These are phyloP conservation scores for Ctena decussata DNA, from an alignment of 2,888 invertebrate species.

Conservation along the genomic window DNA sequence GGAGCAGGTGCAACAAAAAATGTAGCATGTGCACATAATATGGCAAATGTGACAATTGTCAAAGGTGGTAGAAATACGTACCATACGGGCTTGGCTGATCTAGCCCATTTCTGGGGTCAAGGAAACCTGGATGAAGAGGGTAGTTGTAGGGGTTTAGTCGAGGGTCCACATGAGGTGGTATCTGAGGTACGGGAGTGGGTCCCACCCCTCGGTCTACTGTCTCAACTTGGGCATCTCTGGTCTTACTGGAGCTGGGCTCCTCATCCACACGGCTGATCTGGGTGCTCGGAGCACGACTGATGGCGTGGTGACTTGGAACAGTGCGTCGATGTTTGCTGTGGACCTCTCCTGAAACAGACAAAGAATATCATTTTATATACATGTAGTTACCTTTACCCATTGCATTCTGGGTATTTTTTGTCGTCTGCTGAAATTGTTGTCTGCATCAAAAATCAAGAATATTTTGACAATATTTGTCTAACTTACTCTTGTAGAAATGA, in stretches of 20 bases:
- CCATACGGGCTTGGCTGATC: slow-evolving; percentile 73
- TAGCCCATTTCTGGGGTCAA: slow-evolving; percentile 78
- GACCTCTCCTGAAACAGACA: slow-evolving; percentile 51
- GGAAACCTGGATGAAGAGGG: slow-evolving; percentile 66
- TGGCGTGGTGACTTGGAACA: slow-evolving; percentile 36
- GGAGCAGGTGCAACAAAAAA: no score
- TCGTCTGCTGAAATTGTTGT: no score
- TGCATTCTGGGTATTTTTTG: no score
- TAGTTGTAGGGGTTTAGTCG: slow-evolving; percentile 59
- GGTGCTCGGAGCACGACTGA: slow-evolving; percentile 77
- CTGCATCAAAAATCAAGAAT: no score
- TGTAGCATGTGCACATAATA: no score
- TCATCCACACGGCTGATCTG: slow-evolving; percentile 80
- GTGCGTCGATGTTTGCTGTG: slow-evolving; percentile 46
- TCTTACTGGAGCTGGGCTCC: slow-evolving; percentile 74
- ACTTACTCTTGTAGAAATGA: no score
- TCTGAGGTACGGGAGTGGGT: slow-evolving; percentile 84
- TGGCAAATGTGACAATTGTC: no score
- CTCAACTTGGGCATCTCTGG: slow-evolving; percentile 77
- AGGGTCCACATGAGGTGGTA: slow-evolving; percentile 77
- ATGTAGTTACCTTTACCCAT: no score
- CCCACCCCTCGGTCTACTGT: slow-evolving; percentile 85
- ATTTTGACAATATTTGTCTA: no score
- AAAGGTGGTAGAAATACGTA: no score
- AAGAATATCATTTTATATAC: no score